Conservation (phyloP, 2,797 vertebrate species). For the Cryptoprocta ferox region DNA sequence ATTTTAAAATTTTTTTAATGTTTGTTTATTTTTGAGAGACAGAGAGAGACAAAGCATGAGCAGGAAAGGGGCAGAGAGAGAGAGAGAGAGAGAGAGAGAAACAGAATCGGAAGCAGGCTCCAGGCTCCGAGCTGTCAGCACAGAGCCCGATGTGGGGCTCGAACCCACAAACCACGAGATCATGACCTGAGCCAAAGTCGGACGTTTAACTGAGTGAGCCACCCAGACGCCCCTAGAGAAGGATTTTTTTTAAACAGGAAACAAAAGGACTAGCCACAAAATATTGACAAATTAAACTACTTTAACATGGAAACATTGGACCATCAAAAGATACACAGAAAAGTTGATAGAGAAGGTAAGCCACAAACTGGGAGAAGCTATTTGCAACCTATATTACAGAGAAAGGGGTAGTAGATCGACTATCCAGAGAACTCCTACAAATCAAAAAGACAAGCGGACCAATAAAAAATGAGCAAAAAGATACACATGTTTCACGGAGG, state of each 20-base stretch:
- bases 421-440: not conserved
- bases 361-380: not conserved
- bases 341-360: not conserved
- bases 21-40: too few relatives aligned
- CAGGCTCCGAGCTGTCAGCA: too few relatives aligned
- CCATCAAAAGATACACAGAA: not conserved
- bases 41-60: too few relatives aligned
- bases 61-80: too few relatives aligned
- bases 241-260: not conserved
- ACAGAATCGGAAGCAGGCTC: too few relatives aligned
- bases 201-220: too few relatives aligned
- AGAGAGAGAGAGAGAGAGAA: too few relatives aligned
- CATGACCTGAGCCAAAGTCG: too few relatives aligned
- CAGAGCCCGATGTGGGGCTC: too few relatives aligned
- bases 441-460: not conserved
- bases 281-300: not conserved
- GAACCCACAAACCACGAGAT: too few relatives aligned
- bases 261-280: not conserved
- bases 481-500: not conserved
- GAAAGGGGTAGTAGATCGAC: not conserved
- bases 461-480: not conserved
- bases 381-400: not conserved
- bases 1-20: too few relatives aligned
- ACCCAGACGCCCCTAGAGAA: too few relatives aligned
- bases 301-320: not conserved